Conservation (phyloP, 2,113 vertebrate species). For the Menidia beryllina region DNA sequence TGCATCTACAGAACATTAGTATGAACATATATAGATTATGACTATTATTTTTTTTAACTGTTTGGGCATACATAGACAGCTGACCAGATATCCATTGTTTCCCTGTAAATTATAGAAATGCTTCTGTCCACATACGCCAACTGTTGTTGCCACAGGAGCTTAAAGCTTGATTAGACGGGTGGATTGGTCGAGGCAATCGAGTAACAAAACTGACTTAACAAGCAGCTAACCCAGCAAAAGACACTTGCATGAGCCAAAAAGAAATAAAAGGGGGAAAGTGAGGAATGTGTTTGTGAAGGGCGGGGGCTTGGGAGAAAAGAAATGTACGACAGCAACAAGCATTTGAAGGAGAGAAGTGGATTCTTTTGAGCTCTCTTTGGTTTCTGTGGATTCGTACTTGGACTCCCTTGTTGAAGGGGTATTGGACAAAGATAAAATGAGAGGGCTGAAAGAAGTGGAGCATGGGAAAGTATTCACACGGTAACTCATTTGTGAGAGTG, state of each 20-base stretch:
- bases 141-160: constrained; percentile 13
- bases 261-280: constrained; percentile 28
- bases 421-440: not conserved
- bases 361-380: constrained; percentile 57
- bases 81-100: constrained; percentile 16
- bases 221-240: constrained; percentile 29
- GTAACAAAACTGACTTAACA: constrained; percentile 47
- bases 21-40: constrained; percentile 26
- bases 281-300: constrained; percentile 53
- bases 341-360: constrained; percentile 51
- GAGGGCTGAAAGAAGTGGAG: not conserved
- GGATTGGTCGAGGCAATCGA: constrained; percentile 33
- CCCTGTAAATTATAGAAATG: constrained; percentile 29
- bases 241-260: constrained; percentile 27
- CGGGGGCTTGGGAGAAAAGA: constrained; percentile 31
- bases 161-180: not conserved
- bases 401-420: not conserved
- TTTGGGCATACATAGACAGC: not conserved
- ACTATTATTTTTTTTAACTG: constrained; percentile 3
- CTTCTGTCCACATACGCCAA: constrained; percentile 9
- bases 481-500: not conserved
- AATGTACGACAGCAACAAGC: constrained; percentile 20
- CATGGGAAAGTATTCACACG: constrained; percentile 17
- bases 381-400: constrained; percentile 67
- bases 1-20: not conserved